A percentile compares a stretch with the other conserved stretches of the same genome.
Evolutionary conservation across 2,113 vertebrate species (phyloP).

Genomic region (Cyphomyrus discorhynchus): DNA sequence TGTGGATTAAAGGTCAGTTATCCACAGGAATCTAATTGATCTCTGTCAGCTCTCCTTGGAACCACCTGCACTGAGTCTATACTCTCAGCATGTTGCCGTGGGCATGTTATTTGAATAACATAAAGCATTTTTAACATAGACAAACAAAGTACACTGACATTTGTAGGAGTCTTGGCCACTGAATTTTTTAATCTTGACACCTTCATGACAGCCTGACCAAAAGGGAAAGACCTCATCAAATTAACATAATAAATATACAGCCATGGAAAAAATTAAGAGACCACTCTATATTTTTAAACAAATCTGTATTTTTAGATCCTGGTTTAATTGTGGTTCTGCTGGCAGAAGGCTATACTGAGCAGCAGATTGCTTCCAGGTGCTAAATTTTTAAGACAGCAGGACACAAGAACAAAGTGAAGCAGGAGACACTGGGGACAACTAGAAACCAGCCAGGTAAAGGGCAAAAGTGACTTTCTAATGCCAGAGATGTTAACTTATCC

Average conservation of each 20-base stretch:
- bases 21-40: slow-evolving; percentile 3
- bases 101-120: not conserved
- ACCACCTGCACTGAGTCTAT: not conserved
- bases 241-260: not conserved
- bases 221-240: not conserved
- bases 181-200: not conserved
- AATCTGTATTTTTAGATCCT: too few species aligned
- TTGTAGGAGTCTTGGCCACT: not conserved
- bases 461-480: too few species aligned
- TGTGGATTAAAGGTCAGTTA: slow-evolving; percentile 8
- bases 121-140: not conserved
- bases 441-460: too few species aligned
- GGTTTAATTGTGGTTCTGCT: too few species aligned
- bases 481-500: too few species aligned
- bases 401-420: too few species aligned
- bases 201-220: not conserved
- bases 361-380: too few species aligned
- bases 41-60: slow-evolving; percentile 7
- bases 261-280: too few species aligned
- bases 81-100: not conserved
- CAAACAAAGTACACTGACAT: not conserved
- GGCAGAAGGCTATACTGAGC: too few species aligned
- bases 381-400: too few species aligned
- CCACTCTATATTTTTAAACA: too few species aligned
- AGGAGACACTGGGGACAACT: too few species aligned